Base-by-base conservation (phyloP, 35 echinoderm and acorn worm species). In the Apostichopus californicus region DNA sequence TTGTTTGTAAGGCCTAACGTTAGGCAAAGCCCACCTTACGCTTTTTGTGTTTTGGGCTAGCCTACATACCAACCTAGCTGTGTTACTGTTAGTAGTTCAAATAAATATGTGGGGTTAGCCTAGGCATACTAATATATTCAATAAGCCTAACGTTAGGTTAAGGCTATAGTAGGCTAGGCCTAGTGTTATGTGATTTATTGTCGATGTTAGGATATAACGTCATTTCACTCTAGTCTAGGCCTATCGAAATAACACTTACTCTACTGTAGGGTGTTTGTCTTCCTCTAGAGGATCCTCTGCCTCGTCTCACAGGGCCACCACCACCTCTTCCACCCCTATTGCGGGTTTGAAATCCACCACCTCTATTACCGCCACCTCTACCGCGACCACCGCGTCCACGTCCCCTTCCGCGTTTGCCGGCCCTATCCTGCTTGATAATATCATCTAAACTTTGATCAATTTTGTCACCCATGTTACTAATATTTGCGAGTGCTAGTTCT, bases 401-500 rank as follows among this genome's bases (percentile, higher is more conserved):
- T 77, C 88, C 88, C 71, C 88, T 78, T 57, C 88, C 68, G 66
- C 88, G 26, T 78, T 78, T 90, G 9, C 13, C 10, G 22, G 57
- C 85, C 58, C 88, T 77, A 8, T 73, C 34, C 77, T 90, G 88
- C 88, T 90, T 90, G 64, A 90, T 90, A 75, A 90, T 90, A 55
- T 90, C 88, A 63, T 90, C 88, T 57, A 90, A 90, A 90, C 88
- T 90, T 46, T 77, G 88, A 77, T 90, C 88, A 18, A 90, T 78
- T 77, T 90, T 90, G 73, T 90, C 88, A 5, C 12, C 88, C 88
- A 90, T 90, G 26, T 6, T 65, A 9, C 1, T 21, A 55, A 9
- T 34, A 34, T 34, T 1, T 34, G 28, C 28, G 28, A 34, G 28
- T 34, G 28, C 1, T 86, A 9, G 25, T 54, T 3, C 13, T 18